Evolutionary conservation across 2,113 vertebrate genomes (phyloP), one percentile per base, ranked within the genome.

Genomic region (Crypturellus undulatus): DNA sequence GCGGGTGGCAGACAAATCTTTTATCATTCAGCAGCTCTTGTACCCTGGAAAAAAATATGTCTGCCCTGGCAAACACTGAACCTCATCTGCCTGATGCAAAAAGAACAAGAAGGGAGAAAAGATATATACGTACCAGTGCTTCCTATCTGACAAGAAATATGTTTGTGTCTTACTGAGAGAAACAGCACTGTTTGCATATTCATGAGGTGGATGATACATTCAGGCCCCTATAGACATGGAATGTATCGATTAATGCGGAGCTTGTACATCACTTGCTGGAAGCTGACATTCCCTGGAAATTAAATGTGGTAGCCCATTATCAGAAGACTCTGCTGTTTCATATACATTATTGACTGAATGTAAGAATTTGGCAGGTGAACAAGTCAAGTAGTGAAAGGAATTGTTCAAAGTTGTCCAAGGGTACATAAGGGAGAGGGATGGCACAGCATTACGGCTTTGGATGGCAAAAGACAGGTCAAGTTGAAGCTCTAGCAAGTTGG

Each of bases 51-150:
- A 95, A 97, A 97, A 85, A 94, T 60, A 94, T 20, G 4, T 82
- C 80, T 94, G 6, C 36, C 76, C 84, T 87, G 47, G 69, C 73
- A 92, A 60, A 42, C 52, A 40, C 47, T 3, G 4, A 77, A 85
- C 92, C 45, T 96, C 56, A 93, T 92, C 63, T 80, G 47, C 79
- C 92, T 96, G 94, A 95, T 93, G 84, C 83, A 97, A 95, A 94
- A 84, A 86, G 84, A 95, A n/a, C 69, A 90, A 54, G 59, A 69
- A 71, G 9, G 38, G 49, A 36, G 58, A 94, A 89, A 89, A 97
- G 92, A 73, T 52, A 86, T 77, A 70, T 19, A 83, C 11, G 62
- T 79, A 82, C 65, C 77, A 79, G 34, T 68, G 38, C 38, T 96
- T 84, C 49, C 32, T 85, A 77, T 90, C 85, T 80, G 88, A 89